These are phyloP conservation scores for Pholis gunnellus DNA, from an alignment of 2,113 vertebrate species.

Conservation along the genomic window DNA sequence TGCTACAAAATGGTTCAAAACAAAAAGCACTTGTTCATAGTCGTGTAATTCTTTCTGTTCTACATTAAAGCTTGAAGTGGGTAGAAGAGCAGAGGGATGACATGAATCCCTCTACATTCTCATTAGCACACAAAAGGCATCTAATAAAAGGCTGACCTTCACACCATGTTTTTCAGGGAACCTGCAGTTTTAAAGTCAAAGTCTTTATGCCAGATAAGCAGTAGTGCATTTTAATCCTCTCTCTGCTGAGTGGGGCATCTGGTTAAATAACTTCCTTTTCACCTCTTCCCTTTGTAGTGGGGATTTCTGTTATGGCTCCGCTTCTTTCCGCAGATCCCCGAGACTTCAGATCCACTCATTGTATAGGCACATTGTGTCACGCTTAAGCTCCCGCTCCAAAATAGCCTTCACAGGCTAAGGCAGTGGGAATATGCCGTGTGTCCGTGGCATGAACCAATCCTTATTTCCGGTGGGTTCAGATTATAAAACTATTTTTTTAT, in stretches of 20 bases:
- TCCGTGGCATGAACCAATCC: slow-evolving; percentile 57
- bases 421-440: slow-evolving; percentile 70
- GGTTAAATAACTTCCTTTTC: slow-evolving; percentile 85
- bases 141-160: slow-evolving; percentile 83
- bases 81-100: slow-evolving; percentile 58
- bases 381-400: slow-evolving; percentile 76
- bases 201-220: slow-evolving; percentile 84
- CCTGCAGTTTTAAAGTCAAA: slow-evolving; percentile 82
- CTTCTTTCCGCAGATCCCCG: slow-evolving; percentile 77
- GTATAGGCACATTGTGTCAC: slow-evolving; percentile 79
- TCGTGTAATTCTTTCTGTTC: slow-evolving; percentile 57
- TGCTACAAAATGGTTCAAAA: slow-evolving; percentile 37
- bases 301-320: slow-evolving; percentile 82
- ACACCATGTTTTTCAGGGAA: slow-evolving; percentile 77
- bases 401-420: slow-evolving; percentile 68
- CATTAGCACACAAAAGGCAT: slow-evolving; percentile 82
- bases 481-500: slow-evolving; percentile 65
- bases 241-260: slow-evolving; percentile 85
- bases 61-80: slow-evolving; percentile 44
- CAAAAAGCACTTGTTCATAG: slow-evolving; percentile 51
- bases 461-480: slow-evolving; percentile 65
- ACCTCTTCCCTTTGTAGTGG: slow-evolving; percentile 79
- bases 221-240: slow-evolving; percentile 84
- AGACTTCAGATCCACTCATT: slow-evolving; percentile 81
- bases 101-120: slow-evolving; percentile 68